Evolutionary conservation across 2,888 invertebrate genomes (phyloP).

Genomic region (Chirona hameri): DNA sequence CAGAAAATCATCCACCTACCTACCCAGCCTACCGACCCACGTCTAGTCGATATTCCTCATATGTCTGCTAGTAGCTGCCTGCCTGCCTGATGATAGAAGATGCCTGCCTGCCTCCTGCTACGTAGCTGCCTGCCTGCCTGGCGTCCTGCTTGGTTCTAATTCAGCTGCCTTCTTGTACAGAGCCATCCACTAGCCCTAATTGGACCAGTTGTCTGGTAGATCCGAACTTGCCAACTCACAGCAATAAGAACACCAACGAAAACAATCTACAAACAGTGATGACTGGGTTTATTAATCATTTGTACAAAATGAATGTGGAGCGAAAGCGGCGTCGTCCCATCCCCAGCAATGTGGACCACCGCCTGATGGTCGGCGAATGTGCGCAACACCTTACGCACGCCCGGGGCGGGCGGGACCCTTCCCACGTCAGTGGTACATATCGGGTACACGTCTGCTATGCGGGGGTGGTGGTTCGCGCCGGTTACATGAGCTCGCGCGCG

Average conservation of each 20-base stretch:
- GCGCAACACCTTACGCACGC: not conserved
- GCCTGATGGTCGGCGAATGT: not conserved
- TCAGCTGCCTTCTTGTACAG: not conserved
- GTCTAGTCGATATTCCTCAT: not conserved
- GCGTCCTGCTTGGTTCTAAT: not conserved
- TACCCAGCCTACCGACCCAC: conserved; percentile 22
- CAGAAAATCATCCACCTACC: not conserved
- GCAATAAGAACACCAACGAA: not conserved
- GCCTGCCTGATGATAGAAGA: not conserved
- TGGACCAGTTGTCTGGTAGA: not conserved
- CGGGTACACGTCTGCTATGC: not conserved
- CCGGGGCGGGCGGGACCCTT: not conserved
- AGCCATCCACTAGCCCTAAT: conserved; percentile 3
- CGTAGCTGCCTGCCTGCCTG: not conserved
- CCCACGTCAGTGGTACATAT: not conserved
- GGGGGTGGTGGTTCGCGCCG: not conserved
- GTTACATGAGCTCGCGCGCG: not conserved
- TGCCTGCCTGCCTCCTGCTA: not conserved
- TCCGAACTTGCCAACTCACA: not conserved
- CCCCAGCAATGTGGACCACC: not conserved
- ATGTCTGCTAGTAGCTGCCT: not conserved
- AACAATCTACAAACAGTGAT: not conserved
- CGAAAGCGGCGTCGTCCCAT: not conserved
- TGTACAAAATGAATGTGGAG: not conserved
- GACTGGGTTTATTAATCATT: not conserved